Base-by-base conservation (phyloP, 2,888 invertebrate species). In the Nudaria mundana region DNA sequence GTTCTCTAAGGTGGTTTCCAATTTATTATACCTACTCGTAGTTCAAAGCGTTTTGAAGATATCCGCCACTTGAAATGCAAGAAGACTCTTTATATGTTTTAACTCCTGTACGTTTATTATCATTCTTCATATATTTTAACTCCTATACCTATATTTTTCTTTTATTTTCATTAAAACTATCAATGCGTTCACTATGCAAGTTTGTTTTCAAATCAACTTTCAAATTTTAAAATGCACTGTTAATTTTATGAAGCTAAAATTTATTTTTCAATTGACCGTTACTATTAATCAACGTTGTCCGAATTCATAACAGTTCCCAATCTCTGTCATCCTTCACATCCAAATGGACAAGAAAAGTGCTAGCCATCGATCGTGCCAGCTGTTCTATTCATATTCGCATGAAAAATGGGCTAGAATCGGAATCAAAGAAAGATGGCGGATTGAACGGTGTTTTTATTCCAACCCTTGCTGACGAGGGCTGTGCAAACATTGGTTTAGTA, bases 401-500 rank as follows among this genome's bases (percentile, higher is more conserved):
- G 64, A 72, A 69, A 71, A 71, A 69, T 66, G 72, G 69, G 63
- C 55, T 66, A 68, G 71, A 72, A 72, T 64, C 63, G 66, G 62
- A 76, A 76, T 76, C 67, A 77, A 76, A 76, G 74, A 74, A 75
- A 76, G 70, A 72, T 75, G 67, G 71, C 66, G 69, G 63, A 69
- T 55, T 78, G 76, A 79, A 77, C 75, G 71, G 64, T 67, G 71
- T 71, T 68, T 75, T 75, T 74, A 72, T 73, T 66, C 71, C 73
- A 81, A 56, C 77, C 83, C 82, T 76, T 77, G 75, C 76, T 76
- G 81, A 76, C 76, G 75, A 81, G 78, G 73, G 76, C 73, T 75
- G 67, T 61, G 76, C 78, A 85, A 86, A 88, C 85, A 85, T 87
- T 85, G 78, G 81, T 80, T 78, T 76, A 77, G 82, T 84, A 82